Evolutionary conservation across 2,888 invertebrate genomes (phyloP), one percentile per base, ranked within the genome.

Genomic region (Oegoconia quadripuncta): DNA sequence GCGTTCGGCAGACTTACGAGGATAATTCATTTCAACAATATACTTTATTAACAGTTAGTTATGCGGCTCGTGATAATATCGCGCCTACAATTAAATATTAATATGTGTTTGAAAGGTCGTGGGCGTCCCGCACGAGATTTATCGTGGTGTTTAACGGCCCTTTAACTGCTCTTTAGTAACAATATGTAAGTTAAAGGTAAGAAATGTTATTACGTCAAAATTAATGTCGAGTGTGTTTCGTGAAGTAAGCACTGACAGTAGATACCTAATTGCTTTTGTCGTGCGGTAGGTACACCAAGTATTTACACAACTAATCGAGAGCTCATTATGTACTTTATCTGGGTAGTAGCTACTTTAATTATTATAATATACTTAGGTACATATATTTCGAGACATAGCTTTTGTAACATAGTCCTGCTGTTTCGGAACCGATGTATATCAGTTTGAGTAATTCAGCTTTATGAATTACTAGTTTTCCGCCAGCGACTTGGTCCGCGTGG

Each of bases 1-100:
- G 73, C 65, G 69, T 71, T 73, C 68, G 50, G 52, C 69, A 68
- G 70, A 73, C 68, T 80, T 78, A 76, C 70, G 74, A 64, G 78
- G 70, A 82, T 83, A 84, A 82, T 82, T 80, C 84, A 81, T 76
- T 83, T 83, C 86, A 81, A 79, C 84, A 82, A 81, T 81, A 79
- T 78, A 77, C 66, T 81, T 82, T 83, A 86, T 84, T 82, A 84
- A 79, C 78, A 76, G 81, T 83, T 82, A 81, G 74, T 82, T 79
- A 84, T 78, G 74, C 66, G 55, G 53, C 50, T 56, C 66, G 69
- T 74, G 82, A 81, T 84, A 74, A 81, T 84, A 86, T 87, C 83
- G 74, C 73, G 68, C 73, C 75, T 74, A 83, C 82, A 84, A 84
- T 86, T 83, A 84, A 84, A 83, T 83, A 81, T 82, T 82, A 83